Percentiles rank a stretch among this genome's conserved stretches.
phyloP scores from a whole-genome alignment of 1,140 invertebrate species.

The Trissolcus basalis region DNA sequence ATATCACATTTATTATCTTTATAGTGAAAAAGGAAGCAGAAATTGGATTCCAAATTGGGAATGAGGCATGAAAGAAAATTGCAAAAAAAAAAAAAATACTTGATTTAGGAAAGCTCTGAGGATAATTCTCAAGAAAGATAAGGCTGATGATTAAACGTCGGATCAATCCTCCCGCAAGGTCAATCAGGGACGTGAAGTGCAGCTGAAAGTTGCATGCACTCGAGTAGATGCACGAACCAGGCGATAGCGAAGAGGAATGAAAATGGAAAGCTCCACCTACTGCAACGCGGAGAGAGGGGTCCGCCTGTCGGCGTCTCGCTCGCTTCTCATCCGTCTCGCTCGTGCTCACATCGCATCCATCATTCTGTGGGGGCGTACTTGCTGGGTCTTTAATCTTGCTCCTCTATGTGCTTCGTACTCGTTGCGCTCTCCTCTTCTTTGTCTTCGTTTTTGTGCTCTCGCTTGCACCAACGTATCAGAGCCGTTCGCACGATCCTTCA shows the following conservation, averaged over 20 bases:
- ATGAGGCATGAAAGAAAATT: too few relatives aligned
- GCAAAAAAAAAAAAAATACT: too few relatives aligned
- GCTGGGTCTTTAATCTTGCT: slow-evolving; percentile 74
- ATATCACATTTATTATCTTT: too few relatives aligned
- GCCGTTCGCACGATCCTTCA: slow-evolving; percentile 60
- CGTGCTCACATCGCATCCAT: slow-evolving; percentile 72
- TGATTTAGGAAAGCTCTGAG: too few relatives aligned
- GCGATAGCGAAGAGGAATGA: slow-evolving; percentile 64
- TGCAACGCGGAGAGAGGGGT: slow-evolving; percentile 50
- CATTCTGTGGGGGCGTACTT: slow-evolving; percentile 75
- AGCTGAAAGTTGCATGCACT: slow-evolving; percentile 29
- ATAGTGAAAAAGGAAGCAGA: too few relatives aligned
- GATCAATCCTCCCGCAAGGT: slow-evolving; percentile 46
- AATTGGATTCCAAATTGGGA: slow-evolving; percentile 9
- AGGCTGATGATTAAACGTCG: slow-evolving; percentile 43
- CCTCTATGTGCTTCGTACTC: slow-evolving; percentile 59
- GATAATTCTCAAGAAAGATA: slow-evolving; percentile 2
- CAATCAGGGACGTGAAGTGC: slow-evolving; percentile 44
- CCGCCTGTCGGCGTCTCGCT: slow-evolving; percentile 19
- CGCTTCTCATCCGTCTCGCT: slow-evolving; percentile 21
- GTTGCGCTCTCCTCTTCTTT: slow-evolving; percentile 26
- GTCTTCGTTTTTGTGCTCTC: slow-evolving; percentile 12
- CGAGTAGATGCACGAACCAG: slow-evolving; percentile 48
- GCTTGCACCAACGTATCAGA: slow-evolving; percentile 14
- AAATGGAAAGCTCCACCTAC: slow-evolving; percentile 74